A percentile compares a stretch with the other conserved stretches of the same genome.
Conservation (phyloP, 30 jellyfish, hydroid and myxozoan genomes). For the Aurelia aurita complex sp. Pacific region DNA sequence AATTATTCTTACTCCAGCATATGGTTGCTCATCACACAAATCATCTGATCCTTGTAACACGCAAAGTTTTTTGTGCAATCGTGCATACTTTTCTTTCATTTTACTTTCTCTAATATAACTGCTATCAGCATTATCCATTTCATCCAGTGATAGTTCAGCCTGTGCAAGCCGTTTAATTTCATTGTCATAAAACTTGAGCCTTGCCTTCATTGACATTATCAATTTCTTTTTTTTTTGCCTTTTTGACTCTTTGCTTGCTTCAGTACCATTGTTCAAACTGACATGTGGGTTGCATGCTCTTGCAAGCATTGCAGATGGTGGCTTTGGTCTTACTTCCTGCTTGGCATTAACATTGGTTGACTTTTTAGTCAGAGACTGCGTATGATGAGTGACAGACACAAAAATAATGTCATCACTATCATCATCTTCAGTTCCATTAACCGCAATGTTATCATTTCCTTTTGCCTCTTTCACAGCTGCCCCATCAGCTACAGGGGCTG, state of each 20-base stretch:
- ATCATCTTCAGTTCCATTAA: background rate
- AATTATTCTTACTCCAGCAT: slow-evolving; percentile 37
- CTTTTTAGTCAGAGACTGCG: background rate
- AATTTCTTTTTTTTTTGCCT: background rate
- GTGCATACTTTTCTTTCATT: slow-evolving; percentile 67
- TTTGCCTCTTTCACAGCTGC: too few species aligned
- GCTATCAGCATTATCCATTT: slow-evolving; percentile 85
- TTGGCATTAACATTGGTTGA: background rate
- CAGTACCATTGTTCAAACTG: too few species aligned
- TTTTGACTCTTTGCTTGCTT: too few species aligned
- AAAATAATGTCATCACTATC: slow-evolving; percentile 23
- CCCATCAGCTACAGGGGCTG: too few species aligned
- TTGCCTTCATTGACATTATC: slow-evolving; percentile 38
- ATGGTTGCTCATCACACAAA: background rate
- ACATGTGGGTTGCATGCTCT: too few species aligned
- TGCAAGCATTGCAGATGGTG: too few species aligned
- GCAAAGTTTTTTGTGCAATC: slow-evolving; percentile 43
- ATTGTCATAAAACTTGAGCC: slow-evolving; percentile 49
- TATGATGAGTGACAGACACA: slow-evolving; percentile 26
- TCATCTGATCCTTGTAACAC: slow-evolving; percentile 58
- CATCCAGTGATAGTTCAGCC: slow-evolving; percentile 77
- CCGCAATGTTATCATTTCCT: background rate
- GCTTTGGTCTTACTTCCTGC: too few species aligned
- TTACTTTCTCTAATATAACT: slow-evolving; percentile 75
- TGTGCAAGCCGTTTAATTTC: slow-evolving; percentile 67